Conservation (phyloP, 2,888 invertebrate species). For the Volucella bombylans region DNA sequence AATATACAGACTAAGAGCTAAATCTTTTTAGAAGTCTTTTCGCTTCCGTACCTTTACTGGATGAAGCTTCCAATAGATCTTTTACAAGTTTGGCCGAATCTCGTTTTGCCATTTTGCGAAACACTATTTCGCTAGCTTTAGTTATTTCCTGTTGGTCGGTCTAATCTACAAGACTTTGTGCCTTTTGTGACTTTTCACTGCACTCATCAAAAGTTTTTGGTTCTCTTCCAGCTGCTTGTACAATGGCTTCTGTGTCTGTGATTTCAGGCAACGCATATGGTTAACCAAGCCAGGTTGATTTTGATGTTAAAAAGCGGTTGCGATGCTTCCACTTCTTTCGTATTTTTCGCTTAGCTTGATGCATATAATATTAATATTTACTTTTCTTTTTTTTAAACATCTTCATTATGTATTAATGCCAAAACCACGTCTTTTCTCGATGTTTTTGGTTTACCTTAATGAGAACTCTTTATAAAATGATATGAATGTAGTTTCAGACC, state of each 20-base stretch:
- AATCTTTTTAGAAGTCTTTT: no score
- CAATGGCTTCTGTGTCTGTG: background rate
- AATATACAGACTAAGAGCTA: no score
- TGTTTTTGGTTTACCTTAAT: no score
- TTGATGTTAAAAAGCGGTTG: constrained; percentile 1
- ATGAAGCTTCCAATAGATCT: no score
- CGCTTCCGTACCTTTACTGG: no score
- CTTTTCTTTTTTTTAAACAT: no score
- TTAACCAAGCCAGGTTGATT: constrained; percentile 1
- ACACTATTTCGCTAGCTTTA: constrained; percentile 2
- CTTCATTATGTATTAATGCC: constrained; percentile 13
- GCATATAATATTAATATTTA: no score
- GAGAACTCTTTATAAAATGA: no score
- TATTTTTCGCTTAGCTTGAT: no score
- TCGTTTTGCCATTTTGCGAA: constrained; percentile 27
- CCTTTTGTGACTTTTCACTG: constrained; percentile 11
- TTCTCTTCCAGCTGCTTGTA: background rate
- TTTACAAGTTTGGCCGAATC: background rate
- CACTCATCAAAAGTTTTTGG: constrained; percentile 3
- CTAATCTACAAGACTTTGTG: constrained; percentile 12
- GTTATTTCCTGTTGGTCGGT: background rate
- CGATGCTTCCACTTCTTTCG: background rate
- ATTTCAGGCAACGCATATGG: constrained; percentile 6
- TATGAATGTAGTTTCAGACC: no score
- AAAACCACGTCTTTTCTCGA: constrained; percentile 10